Evolutionary conservation across 1,140 invertebrate genomes (phyloP).

Genomic region (Scylla paramamosain): DNA sequence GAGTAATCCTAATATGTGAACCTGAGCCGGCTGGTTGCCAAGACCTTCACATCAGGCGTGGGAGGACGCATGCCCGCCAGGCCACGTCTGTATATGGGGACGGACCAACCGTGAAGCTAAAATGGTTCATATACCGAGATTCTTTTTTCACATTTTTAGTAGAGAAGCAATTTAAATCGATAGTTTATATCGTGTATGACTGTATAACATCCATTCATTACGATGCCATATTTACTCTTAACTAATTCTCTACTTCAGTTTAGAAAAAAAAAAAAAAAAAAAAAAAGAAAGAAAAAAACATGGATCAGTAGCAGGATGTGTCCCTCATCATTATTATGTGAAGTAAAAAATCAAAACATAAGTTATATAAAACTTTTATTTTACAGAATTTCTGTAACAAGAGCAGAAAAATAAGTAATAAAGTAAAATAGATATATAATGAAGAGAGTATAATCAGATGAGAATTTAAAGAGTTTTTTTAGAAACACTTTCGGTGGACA

Average conservation of each 20-base stretch:
- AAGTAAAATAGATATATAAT: neutral
- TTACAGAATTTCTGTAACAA: neutral
- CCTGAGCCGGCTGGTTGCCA: constrained; percentile 5
- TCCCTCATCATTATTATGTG: no score
- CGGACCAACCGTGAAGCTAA: neutral
- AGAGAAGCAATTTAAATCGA: no score
- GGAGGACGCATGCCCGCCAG: neutral
- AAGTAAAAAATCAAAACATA: no score
- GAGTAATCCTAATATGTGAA: neutral
- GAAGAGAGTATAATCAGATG: no score
- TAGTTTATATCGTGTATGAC: no score
- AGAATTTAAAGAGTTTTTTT: constrained; percentile 78
- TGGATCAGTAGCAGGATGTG: no score
- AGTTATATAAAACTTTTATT: neutral
- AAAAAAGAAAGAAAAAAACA: no score
- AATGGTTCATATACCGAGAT: neutral
- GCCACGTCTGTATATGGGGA: neutral
- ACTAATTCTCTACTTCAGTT: no score
- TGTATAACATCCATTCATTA: no score
- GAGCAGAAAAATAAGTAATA: neutral
- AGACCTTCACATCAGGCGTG: neutral
- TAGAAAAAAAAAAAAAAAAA: no score
- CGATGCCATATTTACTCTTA: no score
- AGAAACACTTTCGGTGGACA: constrained; percentile 84
- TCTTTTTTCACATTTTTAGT: neutral